Conservation (phyloP, 2,888 invertebrate species). For the Antitype chi region DNA sequence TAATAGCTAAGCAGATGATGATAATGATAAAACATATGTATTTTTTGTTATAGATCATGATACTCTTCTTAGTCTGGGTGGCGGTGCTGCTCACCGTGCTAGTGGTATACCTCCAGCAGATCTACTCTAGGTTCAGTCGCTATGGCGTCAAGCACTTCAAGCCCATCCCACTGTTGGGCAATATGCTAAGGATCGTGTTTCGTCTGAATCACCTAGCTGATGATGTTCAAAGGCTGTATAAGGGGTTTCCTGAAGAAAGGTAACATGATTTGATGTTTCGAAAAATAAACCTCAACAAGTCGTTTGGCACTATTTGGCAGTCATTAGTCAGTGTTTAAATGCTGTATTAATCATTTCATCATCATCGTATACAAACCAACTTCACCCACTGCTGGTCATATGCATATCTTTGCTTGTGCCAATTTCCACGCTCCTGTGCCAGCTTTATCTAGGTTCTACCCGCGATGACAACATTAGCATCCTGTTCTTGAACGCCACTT, state of each 20-base stretch:
- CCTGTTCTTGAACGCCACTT: too few species aligned
- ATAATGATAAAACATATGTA: background rate
- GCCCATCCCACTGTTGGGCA: conserved; percentile 75
- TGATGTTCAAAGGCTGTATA: conserved; percentile 66
- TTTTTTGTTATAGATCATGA: conserved; percentile 56
- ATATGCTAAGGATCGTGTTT: conserved; percentile 69
- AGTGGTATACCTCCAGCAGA: conserved; percentile 67
- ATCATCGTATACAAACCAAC: background rate
- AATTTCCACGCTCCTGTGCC: background rate
- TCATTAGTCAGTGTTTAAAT: background rate
- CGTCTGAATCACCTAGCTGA: conserved; percentile 65
- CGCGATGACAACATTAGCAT: background rate
- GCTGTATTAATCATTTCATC: background rate
- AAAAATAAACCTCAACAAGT: background rate
- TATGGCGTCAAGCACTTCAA: conserved; percentile 73
- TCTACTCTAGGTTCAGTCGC: conserved; percentile 70
- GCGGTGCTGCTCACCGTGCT: conserved; percentile 65
- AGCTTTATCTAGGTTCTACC: background rate
- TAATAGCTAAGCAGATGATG: background rate
- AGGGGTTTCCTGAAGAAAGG: conserved; percentile 76
- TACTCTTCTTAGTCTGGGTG: conserved; percentile 73
- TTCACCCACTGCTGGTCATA: background rate
- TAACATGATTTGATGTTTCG: conserved; percentile 35
- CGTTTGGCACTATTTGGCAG: too few species aligned
- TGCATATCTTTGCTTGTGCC: background rate